Evolutionary conservation across 2,113 vertebrate genomes (phyloP).

Genomic region (Pantherophis guttatus): DNA sequence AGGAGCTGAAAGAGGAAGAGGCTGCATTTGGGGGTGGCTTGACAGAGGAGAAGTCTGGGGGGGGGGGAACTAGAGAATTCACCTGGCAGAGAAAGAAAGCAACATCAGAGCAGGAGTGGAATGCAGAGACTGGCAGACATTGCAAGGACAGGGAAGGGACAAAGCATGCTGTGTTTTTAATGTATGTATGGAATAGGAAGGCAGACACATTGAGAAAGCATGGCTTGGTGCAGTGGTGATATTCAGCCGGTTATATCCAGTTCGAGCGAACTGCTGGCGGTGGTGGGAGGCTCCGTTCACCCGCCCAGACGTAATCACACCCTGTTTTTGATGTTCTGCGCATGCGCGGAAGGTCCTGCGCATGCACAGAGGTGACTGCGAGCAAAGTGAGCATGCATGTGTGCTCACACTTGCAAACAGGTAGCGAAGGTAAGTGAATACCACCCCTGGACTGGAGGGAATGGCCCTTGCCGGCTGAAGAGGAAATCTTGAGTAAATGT

Average conservation of each 20-base stretch:
- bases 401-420: too few species aligned
- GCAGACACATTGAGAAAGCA: neutral
- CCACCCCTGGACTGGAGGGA: neutral
- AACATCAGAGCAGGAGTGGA: neutral
- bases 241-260: too few species aligned
- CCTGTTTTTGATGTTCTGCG: too few species aligned
- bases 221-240: neutral
- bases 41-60: too few species aligned
- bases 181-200: neutral
- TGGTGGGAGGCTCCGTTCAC: too few species aligned
- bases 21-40: neutral
- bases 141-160: neutral
- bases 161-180: neutral
- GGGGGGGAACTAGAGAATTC: neutral
- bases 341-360: too few species aligned
- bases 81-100: neutral
- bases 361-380: too few species aligned
- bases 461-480: neutral
- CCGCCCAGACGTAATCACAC: too few species aligned
- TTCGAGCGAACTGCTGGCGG: too few species aligned
- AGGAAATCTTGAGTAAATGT: neutral
- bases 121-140: neutral
- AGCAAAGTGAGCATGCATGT: too few species aligned
- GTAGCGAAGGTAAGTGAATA: too few species aligned
- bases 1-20: neutral